A percentile compares a stretch with the other conserved stretches of the same genome.
Evolutionary conservation across 2,888 invertebrate genomes (phyloP).

Genomic region (Cetonia aurata): DNA sequence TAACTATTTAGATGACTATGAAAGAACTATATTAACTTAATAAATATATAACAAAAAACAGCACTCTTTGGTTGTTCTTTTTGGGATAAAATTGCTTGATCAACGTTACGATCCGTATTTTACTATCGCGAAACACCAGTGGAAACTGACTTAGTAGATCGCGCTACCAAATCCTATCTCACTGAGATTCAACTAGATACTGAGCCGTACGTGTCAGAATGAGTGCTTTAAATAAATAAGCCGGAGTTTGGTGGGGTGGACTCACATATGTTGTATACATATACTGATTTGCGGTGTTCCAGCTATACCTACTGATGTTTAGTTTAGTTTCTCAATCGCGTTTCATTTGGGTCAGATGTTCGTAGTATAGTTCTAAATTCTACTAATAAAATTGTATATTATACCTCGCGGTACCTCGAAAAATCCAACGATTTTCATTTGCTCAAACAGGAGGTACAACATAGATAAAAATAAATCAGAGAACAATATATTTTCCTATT

Average conservation of each 20-base stretch:
- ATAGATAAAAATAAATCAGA: too few relatives aligned
- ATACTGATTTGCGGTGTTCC: conserved; percentile 7
- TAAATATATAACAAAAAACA: conserved; percentile 16
- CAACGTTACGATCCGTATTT: conserved; percentile 2
- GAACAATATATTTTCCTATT: too few relatives aligned
- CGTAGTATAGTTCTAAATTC: not conserved
- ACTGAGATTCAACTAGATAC: conserved; percentile 41
- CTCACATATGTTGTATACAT: too few relatives aligned
- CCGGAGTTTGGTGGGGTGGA: conserved; percentile 31
- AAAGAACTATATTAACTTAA: conserved; percentile 17
- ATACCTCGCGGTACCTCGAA: too few relatives aligned
- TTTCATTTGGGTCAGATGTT: conserved; percentile 9
- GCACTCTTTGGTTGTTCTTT: conserved; percentile 31
- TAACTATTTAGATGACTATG: too few relatives aligned
- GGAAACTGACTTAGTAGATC: conserved; percentile 43
- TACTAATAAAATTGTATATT: conserved; percentile 9
- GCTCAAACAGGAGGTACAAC: too few relatives aligned
- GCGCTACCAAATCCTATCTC: conserved; percentile 41
- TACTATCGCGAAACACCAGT: conserved; percentile 40
- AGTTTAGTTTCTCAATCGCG: conserved; percentile 5
- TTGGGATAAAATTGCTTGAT: conserved; percentile 15
- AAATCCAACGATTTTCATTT: too few relatives aligned
- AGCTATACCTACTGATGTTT: too few relatives aligned
- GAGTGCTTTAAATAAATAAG: conserved; percentile 44
- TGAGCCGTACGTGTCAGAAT: conserved; percentile 20